phyloP scores from a whole-genome alignment of 2,113 vertebrate genomes.

The Burhinus oedicnemus region DNA sequence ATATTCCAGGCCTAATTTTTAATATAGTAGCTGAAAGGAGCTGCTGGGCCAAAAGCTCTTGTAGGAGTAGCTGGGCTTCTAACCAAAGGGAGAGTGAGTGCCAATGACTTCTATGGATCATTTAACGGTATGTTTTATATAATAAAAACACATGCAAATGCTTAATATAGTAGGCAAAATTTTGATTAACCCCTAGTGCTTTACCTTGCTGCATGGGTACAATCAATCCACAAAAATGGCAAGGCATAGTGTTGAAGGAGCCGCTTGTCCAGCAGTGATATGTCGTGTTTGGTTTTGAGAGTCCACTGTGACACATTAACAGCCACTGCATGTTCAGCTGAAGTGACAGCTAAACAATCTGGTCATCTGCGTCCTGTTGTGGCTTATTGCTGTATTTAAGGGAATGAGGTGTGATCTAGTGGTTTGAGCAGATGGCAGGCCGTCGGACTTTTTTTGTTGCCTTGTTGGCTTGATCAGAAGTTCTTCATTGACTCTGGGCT shows the following conservation, averaged over 20 bases:
- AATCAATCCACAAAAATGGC: not conserved
- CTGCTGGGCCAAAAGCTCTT: not conserved
- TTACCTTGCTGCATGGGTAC: not conserved
- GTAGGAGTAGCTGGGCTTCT: not conserved
- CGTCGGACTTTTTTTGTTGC: not conserved
- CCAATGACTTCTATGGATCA: not conserved
- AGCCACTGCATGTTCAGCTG: not conserved
- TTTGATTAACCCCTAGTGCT: not conserved
- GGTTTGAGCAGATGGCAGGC: slow-evolving; percentile 27
- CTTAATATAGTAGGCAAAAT: not conserved
- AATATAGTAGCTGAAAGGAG: not conserved
- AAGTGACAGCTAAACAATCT: not conserved
- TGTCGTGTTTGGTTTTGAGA: not conserved
- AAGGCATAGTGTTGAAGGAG: not conserved
- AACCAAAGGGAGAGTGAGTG: not conserved
- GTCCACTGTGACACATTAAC: not conserved
- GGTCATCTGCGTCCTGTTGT: not conserved
- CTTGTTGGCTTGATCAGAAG: not conserved
- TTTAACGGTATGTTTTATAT: not conserved
- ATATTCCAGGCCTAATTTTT: not conserved
- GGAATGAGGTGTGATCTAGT: not conserved
- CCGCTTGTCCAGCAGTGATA: rapidly evolving
- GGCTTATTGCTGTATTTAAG: not conserved
- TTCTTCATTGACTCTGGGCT: not conserved
- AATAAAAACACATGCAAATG: not conserved